Conservation (phyloP, 1,140 invertebrate genomes). For the Bradysia coprophila region DNA sequence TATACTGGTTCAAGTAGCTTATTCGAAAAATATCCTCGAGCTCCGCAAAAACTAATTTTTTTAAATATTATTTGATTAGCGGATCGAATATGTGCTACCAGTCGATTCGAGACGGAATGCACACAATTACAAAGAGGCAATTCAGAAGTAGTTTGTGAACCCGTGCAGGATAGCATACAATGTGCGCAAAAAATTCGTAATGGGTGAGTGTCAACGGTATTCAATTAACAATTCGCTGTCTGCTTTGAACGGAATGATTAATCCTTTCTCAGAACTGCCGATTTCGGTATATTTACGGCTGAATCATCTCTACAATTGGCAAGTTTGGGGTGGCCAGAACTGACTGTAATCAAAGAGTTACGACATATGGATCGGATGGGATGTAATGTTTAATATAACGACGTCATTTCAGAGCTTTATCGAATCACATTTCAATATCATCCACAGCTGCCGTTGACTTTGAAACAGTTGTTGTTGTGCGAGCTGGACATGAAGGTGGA, state of each 20-base stretch:
- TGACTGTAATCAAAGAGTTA: conserved; percentile 27
- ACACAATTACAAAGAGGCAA: conserved; percentile 7
- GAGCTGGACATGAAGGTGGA: conserved; percentile 17
- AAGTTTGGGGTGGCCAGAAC: conserved; percentile 23
- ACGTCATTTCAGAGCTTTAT: not conserved
- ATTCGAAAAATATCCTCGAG: too few species aligned
- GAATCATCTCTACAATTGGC: conserved; percentile 31
- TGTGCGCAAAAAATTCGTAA: conserved; percentile 28
- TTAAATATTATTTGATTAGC: too few species aligned
- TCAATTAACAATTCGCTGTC: too few species aligned
- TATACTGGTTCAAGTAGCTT: too few species aligned
- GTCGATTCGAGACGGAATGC: conserved; percentile 5
- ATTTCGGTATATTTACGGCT: conserved; percentile 32
- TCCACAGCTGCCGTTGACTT: conserved; percentile 33
- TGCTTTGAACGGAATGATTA: too few species aligned
- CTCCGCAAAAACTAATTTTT: too few species aligned
- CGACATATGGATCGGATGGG: conserved; percentile 18
- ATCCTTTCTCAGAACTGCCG: too few species aligned
- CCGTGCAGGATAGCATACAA: conserved; percentile 26
- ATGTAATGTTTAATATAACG: conserved; percentile 9
- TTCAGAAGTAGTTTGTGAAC: conserved; percentile 13
- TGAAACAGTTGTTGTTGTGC: conserved; percentile 35
- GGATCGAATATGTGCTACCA: conserved; percentile 14
- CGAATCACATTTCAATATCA: conserved; percentile 10
- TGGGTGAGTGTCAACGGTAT: too few species aligned